Conservation (phyloP, 2,113 vertebrate species). For the Sorex fumeus region DNA sequence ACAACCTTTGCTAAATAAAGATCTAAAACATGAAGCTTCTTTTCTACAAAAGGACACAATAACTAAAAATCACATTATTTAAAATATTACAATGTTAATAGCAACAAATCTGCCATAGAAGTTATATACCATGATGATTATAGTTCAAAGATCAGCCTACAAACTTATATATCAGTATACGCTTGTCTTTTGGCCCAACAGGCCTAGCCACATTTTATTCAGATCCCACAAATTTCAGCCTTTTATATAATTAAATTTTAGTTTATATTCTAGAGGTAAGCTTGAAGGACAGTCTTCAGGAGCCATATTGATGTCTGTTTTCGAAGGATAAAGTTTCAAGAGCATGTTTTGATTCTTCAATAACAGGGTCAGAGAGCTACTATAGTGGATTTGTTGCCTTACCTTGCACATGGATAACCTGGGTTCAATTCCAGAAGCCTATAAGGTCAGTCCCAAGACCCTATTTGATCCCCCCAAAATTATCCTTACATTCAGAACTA, state of each 20-base stretch:
- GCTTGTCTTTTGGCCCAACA: neutral
- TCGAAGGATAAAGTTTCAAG: neutral
- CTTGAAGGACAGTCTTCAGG: conserved; percentile 13
- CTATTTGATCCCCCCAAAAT: too few species aligned
- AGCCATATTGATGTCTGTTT: neutral
- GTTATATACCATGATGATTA: neutral
- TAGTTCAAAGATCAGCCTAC: neutral
- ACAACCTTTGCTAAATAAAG: conserved; percentile 17
- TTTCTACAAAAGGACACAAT: neutral
- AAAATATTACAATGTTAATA: conserved; percentile 46
- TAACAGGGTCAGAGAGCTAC: neutral
- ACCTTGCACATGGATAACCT: too few species aligned
- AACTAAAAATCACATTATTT: neutral
- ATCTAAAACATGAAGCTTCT: neutral
- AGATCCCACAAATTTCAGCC: neutral
- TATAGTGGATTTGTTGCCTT: too few species aligned
- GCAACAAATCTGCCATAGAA: neutral
- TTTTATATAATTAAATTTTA: neutral
- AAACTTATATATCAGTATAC: conserved; percentile 22
- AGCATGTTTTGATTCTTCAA: neutral
- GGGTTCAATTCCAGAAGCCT: too few species aligned
- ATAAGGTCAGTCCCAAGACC: too few species aligned
- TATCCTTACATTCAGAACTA: too few species aligned
- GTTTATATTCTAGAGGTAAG: conserved; percentile 16
- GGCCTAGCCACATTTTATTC: neutral